Percentiles rank a stretch among this genome's conserved stretches.
These are phyloP conservation scores for Cossypha polioptera DNA, from an alignment of 2,797 vertebrate genomes.

Conservation along the genomic window DNA sequence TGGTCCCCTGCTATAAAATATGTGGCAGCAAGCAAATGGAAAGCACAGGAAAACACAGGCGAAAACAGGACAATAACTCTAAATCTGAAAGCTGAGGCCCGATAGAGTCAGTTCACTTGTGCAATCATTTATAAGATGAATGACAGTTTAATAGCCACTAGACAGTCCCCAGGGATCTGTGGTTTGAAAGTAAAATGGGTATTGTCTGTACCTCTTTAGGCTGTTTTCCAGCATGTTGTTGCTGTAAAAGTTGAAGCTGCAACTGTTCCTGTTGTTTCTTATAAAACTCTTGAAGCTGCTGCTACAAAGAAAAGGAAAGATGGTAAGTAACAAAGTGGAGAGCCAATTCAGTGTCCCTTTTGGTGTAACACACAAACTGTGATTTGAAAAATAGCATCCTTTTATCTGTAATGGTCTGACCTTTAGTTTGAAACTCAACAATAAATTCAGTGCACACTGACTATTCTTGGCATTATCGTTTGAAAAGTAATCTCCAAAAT, in stretches of 20 bases:
- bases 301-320: conserved; percentile 84
- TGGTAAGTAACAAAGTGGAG: conserved; percentile 67
- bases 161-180: conserved; percentile 71
- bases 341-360: conserved; percentile 65
- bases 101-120: conserved; percentile 72
- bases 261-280: conserved; percentile 99
- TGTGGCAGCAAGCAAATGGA: conserved; percentile 60
- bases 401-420: conserved; percentile 82
- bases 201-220: conserved; percentile 94
- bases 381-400: conserved; percentile 82
- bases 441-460: conserved; percentile 79
- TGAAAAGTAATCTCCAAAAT: conserved; percentile 85
- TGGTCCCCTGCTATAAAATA: conserved; percentile 33
- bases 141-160: conserved; percentile 76
- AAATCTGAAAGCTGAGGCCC: conserved; percentile 70
- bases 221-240: conserved; percentile 98
- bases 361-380: conserved; percentile 70
- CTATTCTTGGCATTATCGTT: conserved; percentile 82
- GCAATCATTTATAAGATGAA: conserved; percentile 79
- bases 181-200: conserved; percentile 78
- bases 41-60: conserved; percentile 64
- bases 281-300: conserved; percentile 99
- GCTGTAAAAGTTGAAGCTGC: conserved; percentile 98
- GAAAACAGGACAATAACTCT: conserved; percentile 74
- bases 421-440: conserved; percentile 82